Base-by-base conservation (phyloP, 2,113 vertebrate species). In the Scatophagus argus region DNA sequence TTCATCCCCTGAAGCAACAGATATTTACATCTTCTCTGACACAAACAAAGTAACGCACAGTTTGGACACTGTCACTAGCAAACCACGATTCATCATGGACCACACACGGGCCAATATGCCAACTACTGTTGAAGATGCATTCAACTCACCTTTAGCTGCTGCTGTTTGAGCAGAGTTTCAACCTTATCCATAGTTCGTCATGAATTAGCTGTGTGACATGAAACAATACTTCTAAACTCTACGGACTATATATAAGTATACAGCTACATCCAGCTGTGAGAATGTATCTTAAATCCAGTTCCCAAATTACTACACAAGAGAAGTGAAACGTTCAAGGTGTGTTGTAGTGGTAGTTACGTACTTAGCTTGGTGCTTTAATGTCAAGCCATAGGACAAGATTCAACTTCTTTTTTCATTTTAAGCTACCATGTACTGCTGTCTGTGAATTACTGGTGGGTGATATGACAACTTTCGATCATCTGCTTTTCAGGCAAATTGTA, bases 91-190 rank as follows among this genome's bases (percentile, higher is more conserved):
- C 9, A n/a, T n/a, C n/a, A 21, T 6, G 12, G 41, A 16, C 46
- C 41, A 74, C 27, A 2, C 27, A 29, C 17, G 4, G 4, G 2
- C 27, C 51, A 14, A 44, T n/a, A 16, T 23, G 13, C n/a, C 14
- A 12, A 8, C 34, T 17, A 43, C 21, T 41, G 43, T 39, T 6
- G 10, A 36, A 1, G 36, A 25, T 4, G 3, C 9, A 16, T 9
- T 63, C 5, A 29, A 89, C 93, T 93, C 87, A 95, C 93, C 93
- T 92, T 94, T 8, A 95, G 87, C 79, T 92, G 93, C 69, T 90
- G 92, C 72, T 89, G 91, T 84, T 90, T 95, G 54, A 90, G 11
- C 10, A 91, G 55, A 34, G 77, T 90, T 23, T 94, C 91, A n/a
- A 11, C 23, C 66, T 87, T 94, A 56, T 94, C 92, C 94, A 94